Conservation (phyloP, 2,888 invertebrate genomes). For the Drosophila longiperda region DNA sequence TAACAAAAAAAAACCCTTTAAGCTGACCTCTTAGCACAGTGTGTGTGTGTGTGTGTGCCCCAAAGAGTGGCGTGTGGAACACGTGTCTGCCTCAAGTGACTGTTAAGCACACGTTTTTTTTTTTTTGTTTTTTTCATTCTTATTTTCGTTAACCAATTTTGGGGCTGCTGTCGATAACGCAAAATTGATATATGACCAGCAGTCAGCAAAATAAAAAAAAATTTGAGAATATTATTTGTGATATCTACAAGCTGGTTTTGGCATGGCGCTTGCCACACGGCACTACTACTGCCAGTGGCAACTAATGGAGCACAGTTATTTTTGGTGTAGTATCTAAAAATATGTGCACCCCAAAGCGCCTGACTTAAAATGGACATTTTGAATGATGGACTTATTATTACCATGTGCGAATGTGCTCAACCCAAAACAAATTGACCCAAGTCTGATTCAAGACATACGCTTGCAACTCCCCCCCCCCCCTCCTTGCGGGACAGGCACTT, state of each 20-base stretch:
- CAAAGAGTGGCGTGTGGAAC: conserved; percentile 14
- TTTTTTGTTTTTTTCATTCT: conserved; percentile 27
- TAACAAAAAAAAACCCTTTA: neutral
- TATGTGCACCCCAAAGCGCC: conserved; percentile 10
- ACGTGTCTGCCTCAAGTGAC: conserved; percentile 60
- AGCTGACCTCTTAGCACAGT: neutral
- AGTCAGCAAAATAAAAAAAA: conserved; percentile 48
- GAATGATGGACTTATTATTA: conserved; percentile 15
- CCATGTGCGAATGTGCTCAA: conserved; percentile 28
- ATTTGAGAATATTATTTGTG: conserved; percentile 1
- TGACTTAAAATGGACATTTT: conserved; percentile 8
- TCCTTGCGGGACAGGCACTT: conserved; percentile 2
- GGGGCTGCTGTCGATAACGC: conserved; percentile 40
- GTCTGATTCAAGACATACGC: neutral
- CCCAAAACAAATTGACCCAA: conserved; percentile 41
- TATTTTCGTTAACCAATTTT: conserved; percentile 14
- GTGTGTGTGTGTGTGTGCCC: neutral
- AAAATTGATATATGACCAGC: conserved; percentile 24
- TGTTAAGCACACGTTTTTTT: conserved; percentile 59
- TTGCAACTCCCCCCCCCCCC: neutral
- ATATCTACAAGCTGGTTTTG: conserved; percentile 24
- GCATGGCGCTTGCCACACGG: conserved; percentile 59
- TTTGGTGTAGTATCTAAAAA: conserved; percentile 27
- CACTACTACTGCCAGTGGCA: conserved; percentile 46
- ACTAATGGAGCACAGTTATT: conserved; percentile 27